These are phyloP conservation scores for Muscicapa comitata DNA, from an alignment of 2,797 vertebrate species.

Conservation along the genomic window DNA sequence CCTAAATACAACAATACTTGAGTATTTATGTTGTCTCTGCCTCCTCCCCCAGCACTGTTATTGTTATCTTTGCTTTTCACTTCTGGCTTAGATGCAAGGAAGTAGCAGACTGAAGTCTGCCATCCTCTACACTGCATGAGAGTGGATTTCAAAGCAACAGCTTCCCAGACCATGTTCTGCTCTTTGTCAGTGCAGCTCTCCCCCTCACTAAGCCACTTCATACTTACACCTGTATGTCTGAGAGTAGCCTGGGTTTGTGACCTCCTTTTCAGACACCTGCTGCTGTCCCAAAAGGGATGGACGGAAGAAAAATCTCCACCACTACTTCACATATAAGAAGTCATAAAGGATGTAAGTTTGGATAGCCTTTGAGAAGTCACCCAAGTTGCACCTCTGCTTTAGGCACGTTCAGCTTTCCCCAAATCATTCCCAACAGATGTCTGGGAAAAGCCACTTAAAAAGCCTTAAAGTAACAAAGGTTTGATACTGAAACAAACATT, in stretches of 20 bases:
- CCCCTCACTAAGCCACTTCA: not conserved
- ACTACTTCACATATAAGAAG: not conserved
- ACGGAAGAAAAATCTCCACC: not conserved
- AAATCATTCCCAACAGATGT: not conserved
- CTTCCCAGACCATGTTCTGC: not conserved
- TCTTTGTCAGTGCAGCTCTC: not conserved
- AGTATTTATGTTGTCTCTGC: not conserved
- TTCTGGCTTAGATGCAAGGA: not conserved
- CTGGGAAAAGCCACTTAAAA: not conserved
- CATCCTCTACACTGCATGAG: not conserved
- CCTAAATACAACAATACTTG: not conserved
- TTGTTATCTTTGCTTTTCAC: not conserved
- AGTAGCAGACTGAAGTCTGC: not conserved
- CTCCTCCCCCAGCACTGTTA: not conserved
- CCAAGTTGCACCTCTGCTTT: not conserved
- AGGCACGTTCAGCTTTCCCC: not conserved
- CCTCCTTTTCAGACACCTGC: not conserved
- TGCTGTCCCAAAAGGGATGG: not conserved
- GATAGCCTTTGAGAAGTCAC: not conserved
- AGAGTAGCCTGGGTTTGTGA: not conserved
- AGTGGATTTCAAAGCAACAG: not conserved
- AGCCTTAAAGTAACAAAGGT: not conserved
- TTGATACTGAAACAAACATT: not conserved
- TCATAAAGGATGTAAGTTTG: not conserved
- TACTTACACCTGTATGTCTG: not conserved